Evolutionary conservation across 1,140 invertebrate species (phyloP).

Genomic region (Drosophila dunni): DNA sequence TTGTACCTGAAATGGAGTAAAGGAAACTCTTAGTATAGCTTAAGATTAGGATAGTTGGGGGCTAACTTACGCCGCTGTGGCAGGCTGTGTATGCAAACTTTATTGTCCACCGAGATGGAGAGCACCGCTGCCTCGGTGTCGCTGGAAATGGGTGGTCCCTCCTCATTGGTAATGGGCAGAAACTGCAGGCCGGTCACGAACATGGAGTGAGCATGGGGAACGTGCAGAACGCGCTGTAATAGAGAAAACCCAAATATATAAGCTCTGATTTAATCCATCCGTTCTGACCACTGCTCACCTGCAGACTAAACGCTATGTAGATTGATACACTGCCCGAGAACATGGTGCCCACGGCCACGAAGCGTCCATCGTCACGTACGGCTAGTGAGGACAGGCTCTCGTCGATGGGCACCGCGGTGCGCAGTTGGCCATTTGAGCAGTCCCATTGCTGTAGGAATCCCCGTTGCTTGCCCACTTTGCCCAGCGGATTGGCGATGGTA

Average conservation of each 20-base stretch:
- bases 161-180: conserved; percentile 88
- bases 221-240: conserved; percentile 90
- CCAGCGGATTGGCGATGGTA: conserved; percentile 92
- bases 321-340: conserved; percentile 95
- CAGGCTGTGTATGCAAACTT: conserved; percentile 95
- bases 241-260: conserved; percentile 27
- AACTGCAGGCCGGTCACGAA: conserved; percentile 97
- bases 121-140: conserved; percentile 93
- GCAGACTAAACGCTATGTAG: conserved; percentile 95
- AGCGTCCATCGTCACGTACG: conserved; percentile 95
- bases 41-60: background rate
- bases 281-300: conserved; percentile 86
- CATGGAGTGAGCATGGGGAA: conserved; percentile 94
- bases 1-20: conserved; percentile 87
- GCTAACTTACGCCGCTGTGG: conserved; percentile 90
- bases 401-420: conserved; percentile 86
- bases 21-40: conserved; percentile 8
- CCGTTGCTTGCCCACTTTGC: conserved; percentile 88
- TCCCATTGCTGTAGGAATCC: conserved; percentile 91
- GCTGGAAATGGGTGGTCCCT: conserved; percentile 88
- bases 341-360: conserved; percentile 96
- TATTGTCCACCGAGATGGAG: conserved; percentile 97
- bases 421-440: conserved; percentile 86
- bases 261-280: background rate
- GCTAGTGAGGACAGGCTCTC: conserved; percentile 94